Conservation (phyloP, 2,888 invertebrate genomes). For the Nephrocerus scutellatus region DNA sequence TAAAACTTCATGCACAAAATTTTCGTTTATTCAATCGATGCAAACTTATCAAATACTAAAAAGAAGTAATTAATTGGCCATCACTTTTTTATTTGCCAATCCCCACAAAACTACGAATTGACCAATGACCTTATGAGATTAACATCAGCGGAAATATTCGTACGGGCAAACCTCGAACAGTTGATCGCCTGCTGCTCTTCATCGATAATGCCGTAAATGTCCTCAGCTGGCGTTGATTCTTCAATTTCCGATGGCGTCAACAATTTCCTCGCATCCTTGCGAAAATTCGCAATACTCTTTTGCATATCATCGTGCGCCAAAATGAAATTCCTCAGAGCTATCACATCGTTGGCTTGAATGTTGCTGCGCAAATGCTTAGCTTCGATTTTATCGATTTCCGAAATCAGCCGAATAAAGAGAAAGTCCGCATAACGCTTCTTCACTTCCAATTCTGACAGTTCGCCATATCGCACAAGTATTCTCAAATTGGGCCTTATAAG, state of each 20-base stretch:
- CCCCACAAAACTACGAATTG: slow-evolving; percentile 24
- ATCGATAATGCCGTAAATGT: slow-evolving; percentile 36
- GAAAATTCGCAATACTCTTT: slow-evolving; percentile 39
- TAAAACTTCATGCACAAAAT: too few relatives aligned
- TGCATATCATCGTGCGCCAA: slow-evolving; percentile 39
- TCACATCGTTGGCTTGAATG: slow-evolving; percentile 22
- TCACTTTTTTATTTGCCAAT: too few relatives aligned
- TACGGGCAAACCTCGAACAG: slow-evolving; percentile 31
- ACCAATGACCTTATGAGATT: slow-evolving; percentile 31
- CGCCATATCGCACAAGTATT: slow-evolving; percentile 24
- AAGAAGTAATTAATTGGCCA: too few relatives aligned
- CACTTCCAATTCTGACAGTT: slow-evolving; percentile 32
- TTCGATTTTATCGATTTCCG: slow-evolving; percentile 37
- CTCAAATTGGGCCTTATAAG: slow-evolving; percentile 26
- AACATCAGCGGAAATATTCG: slow-evolving; percentile 32
- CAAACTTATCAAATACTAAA: too few relatives aligned
- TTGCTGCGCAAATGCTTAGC: slow-evolving; percentile 25
- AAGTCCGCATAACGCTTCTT: slow-evolving; percentile 43
- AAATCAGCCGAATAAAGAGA: slow-evolving; percentile 37
- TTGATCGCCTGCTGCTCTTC: slow-evolving; percentile 31
- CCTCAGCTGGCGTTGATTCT: slow-evolving; percentile 38
- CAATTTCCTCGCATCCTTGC: slow-evolving; percentile 41
- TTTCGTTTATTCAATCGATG: too few relatives aligned
- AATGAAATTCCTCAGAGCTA: slow-evolving; percentile 28
- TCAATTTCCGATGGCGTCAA: slow-evolving; percentile 39